These are phyloP conservation scores for Drosophila kuntzei DNA, from an alignment of 2,888 invertebrate species.

Conservation along the genomic window DNA sequence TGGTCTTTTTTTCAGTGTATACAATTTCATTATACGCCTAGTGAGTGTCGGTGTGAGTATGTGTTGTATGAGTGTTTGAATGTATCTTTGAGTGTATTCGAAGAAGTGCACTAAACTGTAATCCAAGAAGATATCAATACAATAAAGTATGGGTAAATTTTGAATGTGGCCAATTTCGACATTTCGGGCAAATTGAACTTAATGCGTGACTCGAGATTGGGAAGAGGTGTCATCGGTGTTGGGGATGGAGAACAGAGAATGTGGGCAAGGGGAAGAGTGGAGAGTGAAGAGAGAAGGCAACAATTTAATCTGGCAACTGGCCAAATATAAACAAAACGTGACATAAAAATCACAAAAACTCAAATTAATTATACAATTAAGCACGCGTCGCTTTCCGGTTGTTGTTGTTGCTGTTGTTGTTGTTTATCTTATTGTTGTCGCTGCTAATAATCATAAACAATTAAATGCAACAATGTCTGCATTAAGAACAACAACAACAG, in stretches of 20 bases:
- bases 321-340: slow-evolving; percentile 74
- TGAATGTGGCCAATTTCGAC: slow-evolving; percentile 34
- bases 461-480: slow-evolving; percentile 47
- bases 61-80: slow-evolving; percentile 3
- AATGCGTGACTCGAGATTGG: slow-evolving; percentile 19
- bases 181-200: slow-evolving; percentile 33
- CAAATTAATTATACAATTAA: slow-evolving; percentile 76
- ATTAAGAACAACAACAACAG: slow-evolving; percentile 22
- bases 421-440: slow-evolving; percentile 2
- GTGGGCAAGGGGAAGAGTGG: background rate
- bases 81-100: slow-evolving; percentile 4
- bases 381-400: slow-evolving; percentile 63
- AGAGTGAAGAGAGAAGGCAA: background rate
- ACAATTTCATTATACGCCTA: slow-evolving; percentile 44
- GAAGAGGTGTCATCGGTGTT: background rate
- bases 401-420: slow-evolving; percentile 7
- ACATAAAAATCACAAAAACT: slow-evolving; percentile 49
- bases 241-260: no score
- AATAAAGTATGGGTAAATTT: background rate
- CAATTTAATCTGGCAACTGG: slow-evolving; percentile 50
- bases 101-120: slow-evolving; percentile 34
- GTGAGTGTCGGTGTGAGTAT: slow-evolving; percentile 8
- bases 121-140: slow-evolving; percentile 14
- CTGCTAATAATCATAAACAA: slow-evolving; percentile 60
- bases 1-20: no score